Percentiles rank a stretch among this genome's conserved stretches.
Conservation (phyloP, 2,888 invertebrate species). For the Ectropis crepuscularia region DNA sequence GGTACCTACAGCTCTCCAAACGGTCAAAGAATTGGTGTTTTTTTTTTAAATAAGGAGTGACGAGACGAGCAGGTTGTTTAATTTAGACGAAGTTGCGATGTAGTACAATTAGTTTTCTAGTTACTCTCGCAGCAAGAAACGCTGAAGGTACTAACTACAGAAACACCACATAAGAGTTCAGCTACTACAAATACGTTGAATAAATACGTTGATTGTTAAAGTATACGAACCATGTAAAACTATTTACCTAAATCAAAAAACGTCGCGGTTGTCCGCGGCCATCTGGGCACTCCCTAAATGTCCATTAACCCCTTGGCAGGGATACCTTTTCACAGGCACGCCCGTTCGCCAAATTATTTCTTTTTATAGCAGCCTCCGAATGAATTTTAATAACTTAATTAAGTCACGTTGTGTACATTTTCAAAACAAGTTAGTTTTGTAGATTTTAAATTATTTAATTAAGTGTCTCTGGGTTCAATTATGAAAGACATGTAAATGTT, state of each 20-base stretch:
- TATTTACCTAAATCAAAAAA: constrained; percentile 19
- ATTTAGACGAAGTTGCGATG: no score
- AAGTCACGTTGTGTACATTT: constrained; percentile 9
- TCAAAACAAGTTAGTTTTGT: constrained; percentile 11
- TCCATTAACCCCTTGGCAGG: constrained; percentile 50
- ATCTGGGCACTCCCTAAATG: constrained; percentile 49
- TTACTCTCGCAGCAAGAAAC: no score
- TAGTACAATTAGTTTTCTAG: no score
- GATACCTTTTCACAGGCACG: constrained; percentile 26
- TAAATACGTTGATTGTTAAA: neutral
- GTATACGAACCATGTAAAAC: constrained; percentile 1
- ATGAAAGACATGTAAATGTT: neutral
- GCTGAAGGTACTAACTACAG: no score
- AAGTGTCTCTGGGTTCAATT: neutral
- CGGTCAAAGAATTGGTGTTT: no score
- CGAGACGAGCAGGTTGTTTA: no score
- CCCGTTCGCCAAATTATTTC: constrained; percentile 31
- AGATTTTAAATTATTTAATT: constrained; percentile 6
- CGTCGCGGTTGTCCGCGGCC: constrained; percentile 25
- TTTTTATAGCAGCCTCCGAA: constrained; percentile 29
- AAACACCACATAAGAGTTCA: no score
- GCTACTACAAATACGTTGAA: no score
- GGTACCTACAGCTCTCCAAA: no score
- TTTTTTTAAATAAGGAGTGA: no score
- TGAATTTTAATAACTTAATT: constrained; percentile 37